These are phyloP conservation scores for Poecilia velifera DNA, from an alignment of 2,797 vertebrate species.

Conservation along the genomic window DNA sequence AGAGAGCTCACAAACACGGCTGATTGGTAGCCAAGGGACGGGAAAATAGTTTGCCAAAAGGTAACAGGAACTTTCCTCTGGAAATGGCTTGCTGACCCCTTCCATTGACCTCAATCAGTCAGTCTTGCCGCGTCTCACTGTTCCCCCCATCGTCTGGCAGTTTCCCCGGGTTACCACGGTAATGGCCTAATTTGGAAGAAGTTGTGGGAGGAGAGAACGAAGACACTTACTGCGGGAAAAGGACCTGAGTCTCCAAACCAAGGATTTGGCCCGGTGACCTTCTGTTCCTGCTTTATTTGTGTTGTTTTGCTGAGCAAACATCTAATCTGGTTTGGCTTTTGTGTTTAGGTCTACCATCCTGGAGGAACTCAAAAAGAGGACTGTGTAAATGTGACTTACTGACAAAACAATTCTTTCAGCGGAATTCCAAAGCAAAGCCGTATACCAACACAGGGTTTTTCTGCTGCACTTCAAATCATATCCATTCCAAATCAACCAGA, in stretches of 20 bases:
- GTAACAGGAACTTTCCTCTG: constrained; percentile 66
- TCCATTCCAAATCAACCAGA: not conserved
- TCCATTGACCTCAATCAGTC: constrained; percentile 72
- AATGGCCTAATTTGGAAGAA: constrained; percentile 66
- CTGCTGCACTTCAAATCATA: not conserved
- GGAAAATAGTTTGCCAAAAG: constrained; percentile 67
- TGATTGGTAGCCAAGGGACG: constrained; percentile 73
- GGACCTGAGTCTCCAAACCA: constrained; percentile 50
- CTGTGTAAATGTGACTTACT: constrained; percentile 40
- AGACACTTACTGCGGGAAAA: constrained; percentile 45
- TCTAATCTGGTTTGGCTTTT: constrained; percentile 55
- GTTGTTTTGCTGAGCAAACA: constrained; percentile 40
- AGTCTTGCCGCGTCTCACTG: constrained; percentile 37
- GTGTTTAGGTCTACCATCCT: constrained; percentile 40
- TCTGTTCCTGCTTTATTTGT: constrained; percentile 54
- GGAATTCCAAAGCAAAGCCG: not conserved
- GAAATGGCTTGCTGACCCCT: constrained; percentile 69
- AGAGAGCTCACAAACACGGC: constrained; percentile 47
- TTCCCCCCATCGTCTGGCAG: constrained; percentile 57
- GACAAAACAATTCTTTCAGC: not conserved
- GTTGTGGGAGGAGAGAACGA: constrained; percentile 46
- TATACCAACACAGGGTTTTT: not conserved
- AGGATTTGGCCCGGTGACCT: constrained; percentile 52
- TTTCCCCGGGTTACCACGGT: constrained; percentile 53
- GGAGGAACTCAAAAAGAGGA: constrained; percentile 32